phyloP scores from a whole-genome alignment of 2,797 vertebrate genomes.

The Otolemur crassicaudatus region DNA sequence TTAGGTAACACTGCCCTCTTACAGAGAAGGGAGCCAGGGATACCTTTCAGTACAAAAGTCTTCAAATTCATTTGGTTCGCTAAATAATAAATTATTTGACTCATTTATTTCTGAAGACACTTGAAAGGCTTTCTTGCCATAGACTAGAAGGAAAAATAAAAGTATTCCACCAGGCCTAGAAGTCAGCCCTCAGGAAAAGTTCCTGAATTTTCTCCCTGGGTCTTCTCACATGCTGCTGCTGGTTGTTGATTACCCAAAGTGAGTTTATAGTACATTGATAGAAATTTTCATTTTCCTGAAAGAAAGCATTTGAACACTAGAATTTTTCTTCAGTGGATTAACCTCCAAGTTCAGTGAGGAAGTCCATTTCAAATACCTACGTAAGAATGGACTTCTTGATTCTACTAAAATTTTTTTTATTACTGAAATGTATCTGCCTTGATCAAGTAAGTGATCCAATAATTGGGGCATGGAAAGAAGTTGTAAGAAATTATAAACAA shows the following conservation, averaged over 20 bases:
- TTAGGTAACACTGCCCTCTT: conserved; percentile 9
- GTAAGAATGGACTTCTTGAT: neutral
- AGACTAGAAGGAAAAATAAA: conserved; percentile 12
- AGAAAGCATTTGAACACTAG: neutral
- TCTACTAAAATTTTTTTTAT: conserved; percentile 61
- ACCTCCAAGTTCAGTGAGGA: neutral
- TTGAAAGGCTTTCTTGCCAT: conserved; percentile 15
- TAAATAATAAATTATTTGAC: conserved; percentile 53
- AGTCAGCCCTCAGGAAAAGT: neutral
- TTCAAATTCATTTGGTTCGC: conserved; percentile 43
- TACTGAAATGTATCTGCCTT: neutral
- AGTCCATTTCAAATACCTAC: conserved; percentile 10
- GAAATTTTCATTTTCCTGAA: conserved; percentile 58
- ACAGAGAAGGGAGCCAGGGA: neutral
- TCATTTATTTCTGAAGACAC: neutral
- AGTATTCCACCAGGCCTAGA: neutral
- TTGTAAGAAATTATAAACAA: conserved; percentile 14
- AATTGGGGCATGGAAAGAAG: neutral
- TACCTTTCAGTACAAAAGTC: conserved; percentile 45
- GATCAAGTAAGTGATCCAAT: neutral
- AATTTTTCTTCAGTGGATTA: conserved; percentile 11
- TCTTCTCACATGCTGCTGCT: neutral
- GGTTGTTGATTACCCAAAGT: neutral
- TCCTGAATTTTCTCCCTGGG: neutral
- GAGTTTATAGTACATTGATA: neutral